phyloP scores from a whole-genome alignment of 1,140 invertebrate species.

The Drosophila virilis region DNA sequence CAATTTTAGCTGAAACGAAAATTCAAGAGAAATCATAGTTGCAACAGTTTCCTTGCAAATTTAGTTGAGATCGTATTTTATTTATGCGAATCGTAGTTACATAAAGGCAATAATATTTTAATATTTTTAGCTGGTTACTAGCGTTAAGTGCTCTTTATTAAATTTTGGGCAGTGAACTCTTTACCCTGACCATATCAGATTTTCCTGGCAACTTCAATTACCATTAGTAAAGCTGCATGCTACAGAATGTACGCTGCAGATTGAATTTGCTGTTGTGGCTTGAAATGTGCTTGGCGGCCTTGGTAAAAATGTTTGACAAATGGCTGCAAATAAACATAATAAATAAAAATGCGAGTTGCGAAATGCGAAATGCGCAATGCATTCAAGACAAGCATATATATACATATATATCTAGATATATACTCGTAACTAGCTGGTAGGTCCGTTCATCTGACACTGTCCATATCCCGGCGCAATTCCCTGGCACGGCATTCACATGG shows the following conservation, averaged over 20 bases:
- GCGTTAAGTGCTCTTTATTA: constrained; percentile 20
- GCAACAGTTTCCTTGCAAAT: neutral
- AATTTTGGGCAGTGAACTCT: constrained; percentile 23
- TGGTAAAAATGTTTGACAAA: constrained; percentile 73
- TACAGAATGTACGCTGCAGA: constrained; percentile 37
- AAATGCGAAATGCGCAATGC: constrained; percentile 73
- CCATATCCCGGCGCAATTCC: constrained; percentile 16
- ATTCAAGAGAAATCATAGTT: neutral
- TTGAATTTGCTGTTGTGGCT: constrained; percentile 29
- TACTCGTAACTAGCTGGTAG: constrained; percentile 54
- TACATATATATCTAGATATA: neutral
- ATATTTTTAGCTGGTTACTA: constrained; percentile 6
- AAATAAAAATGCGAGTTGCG: constrained; percentile 71
- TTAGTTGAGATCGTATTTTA: neutral
- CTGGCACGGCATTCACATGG: constrained; percentile 46
- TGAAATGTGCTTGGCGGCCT: constrained; percentile 42
- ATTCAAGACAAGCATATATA: constrained; percentile 49
- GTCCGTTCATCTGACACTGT: constrained; percentile 14
- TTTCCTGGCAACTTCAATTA: constrained; percentile 39
- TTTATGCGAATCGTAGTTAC: neutral
- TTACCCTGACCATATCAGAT: neutral
- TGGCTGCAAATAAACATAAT: constrained; percentile 81
- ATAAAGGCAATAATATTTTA: constrained; percentile 6
- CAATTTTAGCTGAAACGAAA: neutral
- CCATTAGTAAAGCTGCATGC: constrained; percentile 40